A percentile compares a stretch with the other conserved stretches of the same genome.
Evolutionary conservation across 2,888 invertebrate genomes (phyloP).

Genomic region (Drosophila suboccidentalis): DNA sequence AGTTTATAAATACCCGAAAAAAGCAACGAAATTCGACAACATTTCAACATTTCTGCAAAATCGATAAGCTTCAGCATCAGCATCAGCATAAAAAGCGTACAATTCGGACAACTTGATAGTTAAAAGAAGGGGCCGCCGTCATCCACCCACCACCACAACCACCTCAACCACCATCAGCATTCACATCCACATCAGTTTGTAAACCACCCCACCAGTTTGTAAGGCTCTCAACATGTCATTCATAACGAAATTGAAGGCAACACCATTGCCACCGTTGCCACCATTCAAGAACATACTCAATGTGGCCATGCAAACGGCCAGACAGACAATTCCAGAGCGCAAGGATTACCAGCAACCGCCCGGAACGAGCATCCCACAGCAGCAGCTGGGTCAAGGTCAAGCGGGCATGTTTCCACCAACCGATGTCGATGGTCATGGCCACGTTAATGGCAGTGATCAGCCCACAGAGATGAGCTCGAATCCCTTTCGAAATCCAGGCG

Average conservation of each 20-base stretch:
- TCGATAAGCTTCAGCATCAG: constrained; percentile 77
- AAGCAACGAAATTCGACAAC: constrained; percentile 41
- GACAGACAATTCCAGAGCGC: constrained; percentile 91
- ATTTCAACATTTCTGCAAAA: constrained; percentile 69
- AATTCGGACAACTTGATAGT: constrained; percentile 51
- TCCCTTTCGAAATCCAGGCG: constrained; percentile 84
- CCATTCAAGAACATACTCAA: constrained; percentile 91
- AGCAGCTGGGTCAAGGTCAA: constrained; percentile 54
- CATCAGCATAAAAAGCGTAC: constrained; percentile 29
- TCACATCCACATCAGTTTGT: constrained; percentile 21
- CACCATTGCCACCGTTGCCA: constrained; percentile 92
- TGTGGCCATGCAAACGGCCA: constrained; percentile 93
- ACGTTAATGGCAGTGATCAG: constrained; percentile 38
- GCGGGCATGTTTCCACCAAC: constrained; percentile 49
- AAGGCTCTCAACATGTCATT: constrained; percentile 87
- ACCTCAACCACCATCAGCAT: constrained; percentile 82
- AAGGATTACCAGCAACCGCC: constrained; percentile 86
- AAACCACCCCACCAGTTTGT: constrained; percentile 35
- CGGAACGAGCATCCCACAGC: constrained; percentile 65
- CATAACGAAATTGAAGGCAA: constrained; percentile 87
- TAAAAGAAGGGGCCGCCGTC: constrained; percentile 56
- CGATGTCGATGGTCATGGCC: constrained; percentile 20
- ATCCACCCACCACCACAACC: constrained; percentile 41
- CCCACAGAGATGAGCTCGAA: constrained; percentile 84
- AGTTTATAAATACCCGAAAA: constrained; percentile 22